phyloP scores from a whole-genome alignment of 2,888 invertebrate genomes.

The Drosophila merina region DNA sequence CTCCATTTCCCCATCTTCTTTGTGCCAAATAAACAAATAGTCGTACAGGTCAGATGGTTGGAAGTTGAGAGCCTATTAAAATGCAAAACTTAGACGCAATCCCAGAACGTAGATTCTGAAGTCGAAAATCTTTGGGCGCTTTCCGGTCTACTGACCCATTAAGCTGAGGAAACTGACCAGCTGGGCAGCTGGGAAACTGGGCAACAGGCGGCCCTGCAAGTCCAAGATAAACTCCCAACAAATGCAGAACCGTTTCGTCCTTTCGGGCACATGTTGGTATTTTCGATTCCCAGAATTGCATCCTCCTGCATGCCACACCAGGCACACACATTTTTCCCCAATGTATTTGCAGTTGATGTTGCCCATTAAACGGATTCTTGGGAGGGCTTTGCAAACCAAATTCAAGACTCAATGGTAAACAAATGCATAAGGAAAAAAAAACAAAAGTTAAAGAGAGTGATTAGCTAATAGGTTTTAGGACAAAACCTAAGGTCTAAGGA shows the following conservation, averaged over 20 bases:
- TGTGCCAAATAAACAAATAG: constrained; percentile 38
- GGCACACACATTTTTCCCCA: constrained; percentile 9
- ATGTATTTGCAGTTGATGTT: constrained; percentile 36
- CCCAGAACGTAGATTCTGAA: neutral
- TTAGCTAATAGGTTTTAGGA: neutral
- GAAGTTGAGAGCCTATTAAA: constrained; percentile 64
- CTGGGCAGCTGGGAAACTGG: constrained; percentile 6
- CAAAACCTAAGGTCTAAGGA: too few species aligned
- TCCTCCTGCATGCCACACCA: constrained; percentile 20
- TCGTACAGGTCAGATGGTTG: constrained; percentile 19
- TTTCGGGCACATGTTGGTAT: constrained; percentile 41
- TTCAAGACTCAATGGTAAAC: constrained; percentile 22
- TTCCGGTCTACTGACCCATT: constrained; percentile 17
- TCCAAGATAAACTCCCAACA: constrained; percentile 48
- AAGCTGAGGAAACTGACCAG: constrained; percentile 5
- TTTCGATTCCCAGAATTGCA: constrained; percentile 47
- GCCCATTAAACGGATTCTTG: constrained; percentile 47
- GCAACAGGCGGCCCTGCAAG: constrained; percentile 14
- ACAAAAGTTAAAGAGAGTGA: neutral
- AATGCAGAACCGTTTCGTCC: constrained; percentile 27
- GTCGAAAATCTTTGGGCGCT: constrained; percentile 12
- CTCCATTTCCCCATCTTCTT: constrained; percentile 5
- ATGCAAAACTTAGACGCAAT: constrained; percentile 60
- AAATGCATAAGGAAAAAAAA: constrained; percentile 7
- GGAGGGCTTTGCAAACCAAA: neutral